phyloP scores from a whole-genome alignment of 1,140 invertebrate species.

The Dinoponera quadriceps region DNA sequence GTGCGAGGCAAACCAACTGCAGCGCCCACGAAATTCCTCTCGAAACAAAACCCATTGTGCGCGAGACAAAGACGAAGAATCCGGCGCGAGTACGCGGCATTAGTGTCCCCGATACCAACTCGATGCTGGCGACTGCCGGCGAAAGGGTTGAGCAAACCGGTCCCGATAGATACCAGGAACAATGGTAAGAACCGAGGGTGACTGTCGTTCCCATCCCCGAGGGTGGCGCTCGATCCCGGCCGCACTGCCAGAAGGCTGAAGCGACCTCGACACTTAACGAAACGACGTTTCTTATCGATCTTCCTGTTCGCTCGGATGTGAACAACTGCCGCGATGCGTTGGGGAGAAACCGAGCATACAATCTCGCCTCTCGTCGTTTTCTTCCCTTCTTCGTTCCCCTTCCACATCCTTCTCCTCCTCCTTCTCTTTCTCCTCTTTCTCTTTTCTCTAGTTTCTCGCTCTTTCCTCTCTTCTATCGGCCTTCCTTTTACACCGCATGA shows the following conservation, averaged over 20 bases:
- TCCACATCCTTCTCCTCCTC: constrained; percentile 8
- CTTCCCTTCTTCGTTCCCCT: background rate
- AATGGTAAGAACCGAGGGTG: constrained; percentile 57
- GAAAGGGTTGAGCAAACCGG: constrained; percentile 56
- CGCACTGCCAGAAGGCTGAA: constrained; percentile 30
- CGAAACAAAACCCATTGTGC: constrained; percentile 53
- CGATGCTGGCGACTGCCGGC: constrained; percentile 27
- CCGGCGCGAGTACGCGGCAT: constrained; percentile 27
- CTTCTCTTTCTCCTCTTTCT: background rate
- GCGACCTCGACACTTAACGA: constrained; percentile 57
- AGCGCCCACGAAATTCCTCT: constrained; percentile 33
- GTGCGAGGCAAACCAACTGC: constrained; percentile 23
- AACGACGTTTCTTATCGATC: constrained; percentile 51
- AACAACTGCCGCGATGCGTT: constrained; percentile 25
- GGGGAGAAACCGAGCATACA: constrained; percentile 27
- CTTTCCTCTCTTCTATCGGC: background rate
- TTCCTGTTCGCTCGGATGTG: constrained; percentile 41
- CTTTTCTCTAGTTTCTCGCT: background rate
- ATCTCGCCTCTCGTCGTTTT: background rate
- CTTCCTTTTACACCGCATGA: constrained; percentile 4
- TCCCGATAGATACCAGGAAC: constrained; percentile 47
- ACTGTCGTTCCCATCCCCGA: constrained; percentile 43
- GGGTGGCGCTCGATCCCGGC: background rate
- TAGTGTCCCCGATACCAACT: constrained; percentile 43
- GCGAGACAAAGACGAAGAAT: constrained; percentile 55